Base-by-base conservation (phyloP, 2,888 invertebrate species). In the Aleiodes leptofemur region DNA sequence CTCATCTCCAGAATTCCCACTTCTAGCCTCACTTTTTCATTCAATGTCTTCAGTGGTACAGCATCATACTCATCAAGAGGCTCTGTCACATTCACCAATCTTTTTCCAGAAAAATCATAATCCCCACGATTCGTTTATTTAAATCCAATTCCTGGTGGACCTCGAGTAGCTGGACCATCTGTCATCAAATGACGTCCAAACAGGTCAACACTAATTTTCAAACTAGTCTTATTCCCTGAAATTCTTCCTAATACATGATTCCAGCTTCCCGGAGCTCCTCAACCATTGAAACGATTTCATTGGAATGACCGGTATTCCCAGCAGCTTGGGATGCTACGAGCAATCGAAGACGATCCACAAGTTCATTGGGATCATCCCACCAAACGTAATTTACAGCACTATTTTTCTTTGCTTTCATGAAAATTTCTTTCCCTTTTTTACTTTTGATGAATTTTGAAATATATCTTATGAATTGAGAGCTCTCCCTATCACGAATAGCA, bases 231-330 rank as follows among this genome's bases (percentile, higher is more conserved):
- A 3, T 8, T 3, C 14, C 23, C 23, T 7, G 31, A 13, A 57
- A 57, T 5, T 29, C 7, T 6, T 8, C n/a, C 23, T 72, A 72
- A 72, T 61, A 57, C 6, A 72, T 59, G 5, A 50, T 43, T 48
- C 23, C 43, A 6, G 72, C 72, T 16, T 72, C 48, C 7, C 72
- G 57, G n/a, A 72, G 43, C 43, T 57, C 59, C 13, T 72, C 72
- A 13, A 72, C 43, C 2, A 51, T 51, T 34, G 51, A 68, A 13
- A 59, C 9, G 6, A 59, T 59, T 59, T 59, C 59, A 38, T 59
- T 59, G 13, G 14, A 23, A 29, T 59, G 59, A 38, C 59, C 31
- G 11, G 13, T 11, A 34, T 59, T 59, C 2, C 13, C 59, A 4
- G 59, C 59, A 13, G 29, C 16, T 34, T 48, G 48, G 14, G 66